phyloP scores from a whole-genome alignment of 2,797 vertebrate species.

The Dipus sagitta region DNA sequence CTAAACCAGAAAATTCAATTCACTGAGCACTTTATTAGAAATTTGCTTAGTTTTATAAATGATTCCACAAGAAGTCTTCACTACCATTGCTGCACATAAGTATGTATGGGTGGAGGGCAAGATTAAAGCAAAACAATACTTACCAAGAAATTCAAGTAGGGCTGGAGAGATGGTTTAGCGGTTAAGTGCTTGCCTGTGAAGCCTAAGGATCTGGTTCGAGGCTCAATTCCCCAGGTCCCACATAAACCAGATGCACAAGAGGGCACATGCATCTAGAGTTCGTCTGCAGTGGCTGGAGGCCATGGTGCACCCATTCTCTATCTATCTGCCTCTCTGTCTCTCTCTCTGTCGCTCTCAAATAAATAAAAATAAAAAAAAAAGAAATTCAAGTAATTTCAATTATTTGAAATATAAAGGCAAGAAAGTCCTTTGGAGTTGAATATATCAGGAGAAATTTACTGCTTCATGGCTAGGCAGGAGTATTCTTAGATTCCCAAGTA shows the following conservation, averaged over 20 bases:
- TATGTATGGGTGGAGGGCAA: not conserved
- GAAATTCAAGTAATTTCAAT: slow-evolving; percentile 21
- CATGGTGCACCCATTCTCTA: too few species aligned
- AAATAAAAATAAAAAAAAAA: too few species aligned
- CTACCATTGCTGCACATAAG: not conserved
- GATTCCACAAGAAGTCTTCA: not conserved
- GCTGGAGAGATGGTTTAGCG: too few species aligned
- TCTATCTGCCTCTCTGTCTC: too few species aligned
- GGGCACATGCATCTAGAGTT: too few species aligned
- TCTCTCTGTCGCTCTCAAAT: not conserved
- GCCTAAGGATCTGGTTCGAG: too few species aligned
- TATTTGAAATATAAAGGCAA: slow-evolving; percentile 5
- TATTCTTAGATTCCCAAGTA: not conserved
- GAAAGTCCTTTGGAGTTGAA: slow-evolving; percentile 38
- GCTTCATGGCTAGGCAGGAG: not conserved
- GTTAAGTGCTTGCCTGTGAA: too few species aligned
- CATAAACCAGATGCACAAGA: too few species aligned
- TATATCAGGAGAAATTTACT: slow-evolving; percentile 5
- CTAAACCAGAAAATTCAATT: slow-evolving; percentile 46
- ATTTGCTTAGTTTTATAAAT: slow-evolving; percentile 9
- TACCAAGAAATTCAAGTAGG: slow-evolving; percentile 32
- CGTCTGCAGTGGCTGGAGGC: too few species aligned
- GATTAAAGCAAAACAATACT: slow-evolving; percentile 25
- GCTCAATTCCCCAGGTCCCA: too few species aligned
- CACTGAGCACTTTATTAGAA: slow-evolving; percentile 33